Percentiles rank a stretch among this genome's conserved stretches.
Evolutionary conservation across 1,140 invertebrate genomes (phyloP).

Genomic region (Pantala flavescens): DNA sequence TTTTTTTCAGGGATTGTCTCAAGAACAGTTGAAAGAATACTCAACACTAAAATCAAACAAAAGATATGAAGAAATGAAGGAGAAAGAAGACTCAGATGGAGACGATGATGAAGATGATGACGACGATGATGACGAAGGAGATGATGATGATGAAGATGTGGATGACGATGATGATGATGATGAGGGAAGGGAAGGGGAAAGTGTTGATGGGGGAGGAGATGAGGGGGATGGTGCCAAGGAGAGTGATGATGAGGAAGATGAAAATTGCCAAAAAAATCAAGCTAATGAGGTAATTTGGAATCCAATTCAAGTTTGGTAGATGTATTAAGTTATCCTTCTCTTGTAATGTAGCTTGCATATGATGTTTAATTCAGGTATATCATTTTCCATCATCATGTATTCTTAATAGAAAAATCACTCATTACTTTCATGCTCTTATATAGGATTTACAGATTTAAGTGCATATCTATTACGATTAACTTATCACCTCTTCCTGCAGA

Average conservation of each 20-base stretch:
- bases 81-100: constrained; percentile 3
- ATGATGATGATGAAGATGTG: constrained; percentile 5
- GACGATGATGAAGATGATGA: constrained; percentile 16
- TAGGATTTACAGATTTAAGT: no score
- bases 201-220: background rate
- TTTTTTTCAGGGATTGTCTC: constrained; percentile 26
- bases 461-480: no score
- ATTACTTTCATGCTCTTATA: no score
- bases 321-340: no score
- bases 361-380: no score
- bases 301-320: no score
- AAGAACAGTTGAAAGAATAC: constrained; percentile 31
- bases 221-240: background rate
- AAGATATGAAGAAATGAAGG: constrained; percentile 15
- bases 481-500: no score
- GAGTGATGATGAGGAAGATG: background rate
- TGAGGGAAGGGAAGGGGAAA: background rate
- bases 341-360: no score
- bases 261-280: background rate
- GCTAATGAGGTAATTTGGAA: background rate
- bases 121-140: constrained; percentile 17
- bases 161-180: background rate
- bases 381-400: no score
- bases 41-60: constrained; percentile 23
- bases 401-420: no score